These are phyloP conservation scores for Eilema griseolum DNA, from an alignment of 2,888 invertebrate genomes.

Conservation along the genomic window DNA sequence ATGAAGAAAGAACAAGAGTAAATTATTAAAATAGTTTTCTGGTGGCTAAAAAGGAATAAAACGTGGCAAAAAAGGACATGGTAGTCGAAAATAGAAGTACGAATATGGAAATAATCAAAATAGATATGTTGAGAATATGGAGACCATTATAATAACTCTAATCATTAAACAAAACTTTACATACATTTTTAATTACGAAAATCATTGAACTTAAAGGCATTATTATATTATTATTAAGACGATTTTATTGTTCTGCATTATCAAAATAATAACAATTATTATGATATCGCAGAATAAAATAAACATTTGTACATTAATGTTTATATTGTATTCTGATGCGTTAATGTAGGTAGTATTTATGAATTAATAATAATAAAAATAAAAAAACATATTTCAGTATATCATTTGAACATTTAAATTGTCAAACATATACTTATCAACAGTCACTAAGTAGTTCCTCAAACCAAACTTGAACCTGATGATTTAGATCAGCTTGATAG, in stretches of 20 bases:
- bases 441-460: background rate
- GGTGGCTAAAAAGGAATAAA: too few species aligned
- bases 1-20: background rate
- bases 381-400: too few species aligned
- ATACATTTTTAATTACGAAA: background rate
- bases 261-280: background rate
- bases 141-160: background rate
- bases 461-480: too few species aligned
- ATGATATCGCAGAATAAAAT: constrained; percentile 1
- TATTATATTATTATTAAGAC: background rate
- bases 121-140: background rate
- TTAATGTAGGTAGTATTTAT: too few species aligned
- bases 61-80: too few species aligned
- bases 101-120: background rate
- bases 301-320: background rate
- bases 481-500: too few species aligned
- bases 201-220: background rate
- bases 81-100: too few species aligned
- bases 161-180: background rate
- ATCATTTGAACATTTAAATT: too few species aligned
- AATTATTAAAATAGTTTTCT: too few species aligned
- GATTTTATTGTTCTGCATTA: background rate
- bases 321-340: background rate
- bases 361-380: too few species aligned
- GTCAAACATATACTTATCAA: background rate